A percentile compares a stretch with the other conserved stretches of the same genome.
Conservation (phyloP, 2,888 invertebrate genomes). For the Thelaira solivaga region DNA sequence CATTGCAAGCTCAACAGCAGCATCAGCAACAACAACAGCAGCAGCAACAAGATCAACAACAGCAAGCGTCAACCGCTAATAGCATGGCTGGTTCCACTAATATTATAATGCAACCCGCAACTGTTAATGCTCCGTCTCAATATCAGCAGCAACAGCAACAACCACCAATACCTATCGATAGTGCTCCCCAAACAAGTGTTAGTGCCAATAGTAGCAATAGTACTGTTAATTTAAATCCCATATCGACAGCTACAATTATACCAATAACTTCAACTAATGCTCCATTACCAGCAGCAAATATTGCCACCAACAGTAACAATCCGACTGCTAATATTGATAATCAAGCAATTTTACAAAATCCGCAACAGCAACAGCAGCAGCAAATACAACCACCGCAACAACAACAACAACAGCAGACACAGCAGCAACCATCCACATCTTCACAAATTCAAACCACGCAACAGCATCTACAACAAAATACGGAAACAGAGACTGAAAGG, state of each 20-base stretch:
- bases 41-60: constrained; percentile 63
- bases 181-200: constrained; percentile 71
- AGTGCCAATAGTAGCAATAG: constrained; percentile 72
- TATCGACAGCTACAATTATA: constrained; percentile 58
- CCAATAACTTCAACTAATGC: constrained; percentile 60
- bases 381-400: constrained; percentile 57
- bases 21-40: constrained; percentile 75
- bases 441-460: constrained; percentile 65
- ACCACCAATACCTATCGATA: constrained; percentile 65
- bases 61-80: constrained; percentile 22
- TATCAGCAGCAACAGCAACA: constrained; percentile 62
- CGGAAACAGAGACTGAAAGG: constrained; percentile 78
- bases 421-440: constrained; percentile 45
- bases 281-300: constrained; percentile 20
- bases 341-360: constrained; percentile 57
- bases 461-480: constrained; percentile 71
- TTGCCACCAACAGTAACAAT: constrained; percentile 63
- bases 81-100: constrained; percentile 56
- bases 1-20: constrained; percentile 76
- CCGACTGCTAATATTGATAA: constrained; percentile 63
- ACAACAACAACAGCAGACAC: constrained; percentile 53
- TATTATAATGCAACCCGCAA: constrained; percentile 65
- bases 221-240: constrained; percentile 67
- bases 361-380: constrained; percentile 64
- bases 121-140: constrained; percentile 48